These are phyloP conservation scores for Papilio protenor DNA, from an alignment of 2,888 invertebrate species.

Conservation along the genomic window DNA sequence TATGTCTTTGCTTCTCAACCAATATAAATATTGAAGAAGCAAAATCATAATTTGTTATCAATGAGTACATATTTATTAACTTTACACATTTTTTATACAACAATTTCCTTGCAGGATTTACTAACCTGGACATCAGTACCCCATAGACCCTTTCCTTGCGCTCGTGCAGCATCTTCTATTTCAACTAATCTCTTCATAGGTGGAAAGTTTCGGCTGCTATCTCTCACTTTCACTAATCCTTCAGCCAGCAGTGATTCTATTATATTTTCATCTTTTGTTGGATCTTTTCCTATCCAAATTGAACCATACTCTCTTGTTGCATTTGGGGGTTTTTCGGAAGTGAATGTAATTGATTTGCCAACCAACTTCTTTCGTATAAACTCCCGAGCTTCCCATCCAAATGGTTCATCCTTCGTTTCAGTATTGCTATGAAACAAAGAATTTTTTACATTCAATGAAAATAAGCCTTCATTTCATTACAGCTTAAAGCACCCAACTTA, in stretches of 20 bases:
- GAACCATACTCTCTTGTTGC: slow-evolving; percentile 93
- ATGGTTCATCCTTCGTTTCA: slow-evolving; percentile 95
- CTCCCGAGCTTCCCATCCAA: slow-evolving; percentile 99
- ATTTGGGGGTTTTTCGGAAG: slow-evolving; percentile 92
- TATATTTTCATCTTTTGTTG: slow-evolving; percentile 91
- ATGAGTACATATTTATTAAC: too few species aligned
- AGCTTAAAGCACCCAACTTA: too few species aligned
- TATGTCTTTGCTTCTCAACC: not conserved
- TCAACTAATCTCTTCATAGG: slow-evolving; percentile 90
- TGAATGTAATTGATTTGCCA: slow-evolving; percentile 95
- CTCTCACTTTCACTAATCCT: slow-evolving; percentile 93
- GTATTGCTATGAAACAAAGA: slow-evolving; percentile 77
- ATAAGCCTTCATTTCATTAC: too few species aligned
- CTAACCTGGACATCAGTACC: slow-evolving; percentile 72
- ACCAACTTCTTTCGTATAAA: slow-evolving; percentile 96
- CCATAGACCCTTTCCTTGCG: slow-evolving; percentile 94
- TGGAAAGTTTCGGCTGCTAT: slow-evolving; percentile 83
- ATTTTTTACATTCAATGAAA: not conserved
- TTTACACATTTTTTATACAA: not conserved
- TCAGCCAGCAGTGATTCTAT: slow-evolving; percentile 94
- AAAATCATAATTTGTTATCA: too few species aligned
- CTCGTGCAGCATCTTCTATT: slow-evolving; percentile 95
- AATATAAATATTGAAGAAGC: not conserved
- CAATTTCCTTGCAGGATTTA: not conserved
- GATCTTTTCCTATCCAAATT: slow-evolving; percentile 93